Conservation (phyloP, 2,113 vertebrate genomes). For the cattle (Bos taurus) region DNA sequence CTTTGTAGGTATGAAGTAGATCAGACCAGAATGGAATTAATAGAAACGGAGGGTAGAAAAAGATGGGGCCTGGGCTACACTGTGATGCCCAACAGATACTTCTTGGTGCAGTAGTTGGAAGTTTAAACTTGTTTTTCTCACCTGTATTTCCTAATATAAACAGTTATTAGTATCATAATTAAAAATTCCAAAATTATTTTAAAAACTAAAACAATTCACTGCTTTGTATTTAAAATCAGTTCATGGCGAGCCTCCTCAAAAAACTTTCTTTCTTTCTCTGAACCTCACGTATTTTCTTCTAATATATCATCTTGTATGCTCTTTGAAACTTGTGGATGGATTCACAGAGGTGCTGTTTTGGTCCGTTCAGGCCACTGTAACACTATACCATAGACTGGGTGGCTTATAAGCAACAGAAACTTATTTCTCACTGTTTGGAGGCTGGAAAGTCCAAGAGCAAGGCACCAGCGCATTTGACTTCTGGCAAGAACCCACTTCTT, state of each 20-base stretch:
- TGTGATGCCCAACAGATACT: neutral
- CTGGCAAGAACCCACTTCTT: neutral
- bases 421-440: neutral
- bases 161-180: neutral
- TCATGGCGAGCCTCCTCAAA: neutral
- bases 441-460: neutral
- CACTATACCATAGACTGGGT: neutral
- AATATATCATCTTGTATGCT: neutral
- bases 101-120: neutral
- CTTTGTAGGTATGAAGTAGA: neutral
- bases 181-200: neutral
- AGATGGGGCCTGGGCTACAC: neutral
- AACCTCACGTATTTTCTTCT: neutral
- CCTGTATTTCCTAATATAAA: neutral
- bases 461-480: neutral
- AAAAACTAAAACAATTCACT: neutral
- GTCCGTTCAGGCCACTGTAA: neutral
- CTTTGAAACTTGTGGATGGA: neutral
- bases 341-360: neutral
- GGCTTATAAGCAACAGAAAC: neutral
- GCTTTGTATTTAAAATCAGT: neutral
- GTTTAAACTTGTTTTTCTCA: neutral
- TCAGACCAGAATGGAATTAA: neutral
- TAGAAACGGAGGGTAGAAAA: neutral
- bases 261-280: neutral